phyloP scores from a whole-genome alignment of 2,113 vertebrate genomes.

The Hippocampus barbouri region DNA sequence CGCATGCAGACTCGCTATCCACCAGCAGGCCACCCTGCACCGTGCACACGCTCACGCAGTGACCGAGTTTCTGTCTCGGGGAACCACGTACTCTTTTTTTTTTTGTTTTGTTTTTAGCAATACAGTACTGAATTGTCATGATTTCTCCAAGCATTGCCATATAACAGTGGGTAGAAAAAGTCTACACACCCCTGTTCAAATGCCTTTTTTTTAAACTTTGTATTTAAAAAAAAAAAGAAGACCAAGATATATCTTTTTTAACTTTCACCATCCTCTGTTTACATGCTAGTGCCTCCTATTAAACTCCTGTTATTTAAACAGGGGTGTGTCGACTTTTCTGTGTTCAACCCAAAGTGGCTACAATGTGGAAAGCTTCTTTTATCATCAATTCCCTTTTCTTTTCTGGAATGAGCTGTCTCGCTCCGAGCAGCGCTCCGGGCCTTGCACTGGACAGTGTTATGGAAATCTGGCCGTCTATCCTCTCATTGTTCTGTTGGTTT shows the following conservation, averaged over 20 bases:
- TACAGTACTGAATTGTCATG: too few relatives aligned
- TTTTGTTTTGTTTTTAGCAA: background rate
- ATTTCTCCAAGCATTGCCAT: background rate
- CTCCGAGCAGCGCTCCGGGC: background rate
- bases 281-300: too few relatives aligned
- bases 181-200: too few relatives aligned
- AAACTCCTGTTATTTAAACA: too few relatives aligned
- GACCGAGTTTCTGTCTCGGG: conserved; percentile 51
- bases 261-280: too few relatives aligned
- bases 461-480: conserved; percentile 58
- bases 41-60: conserved; percentile 27
- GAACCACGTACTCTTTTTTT: conserved; percentile 25
- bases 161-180: too few relatives aligned
- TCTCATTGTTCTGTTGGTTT: conserved; percentile 56
- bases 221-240: too few relatives aligned
- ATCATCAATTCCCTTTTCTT: background rate
- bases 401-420: background rate
- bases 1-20: conserved; percentile 6
- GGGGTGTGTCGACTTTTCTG: too few relatives aligned
- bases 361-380: background rate
- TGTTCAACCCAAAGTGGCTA: too few relatives aligned
- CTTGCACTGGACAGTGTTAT: conserved; percentile 50
- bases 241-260: background rate
- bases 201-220: background rate
- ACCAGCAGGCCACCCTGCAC: background rate